A percentile compares a stretch with the other conserved stretches of the same genome.
Evolutionary conservation across 2,113 vertebrate species (phyloP).

Genomic region (Todiramphus saurophagus): DNA sequence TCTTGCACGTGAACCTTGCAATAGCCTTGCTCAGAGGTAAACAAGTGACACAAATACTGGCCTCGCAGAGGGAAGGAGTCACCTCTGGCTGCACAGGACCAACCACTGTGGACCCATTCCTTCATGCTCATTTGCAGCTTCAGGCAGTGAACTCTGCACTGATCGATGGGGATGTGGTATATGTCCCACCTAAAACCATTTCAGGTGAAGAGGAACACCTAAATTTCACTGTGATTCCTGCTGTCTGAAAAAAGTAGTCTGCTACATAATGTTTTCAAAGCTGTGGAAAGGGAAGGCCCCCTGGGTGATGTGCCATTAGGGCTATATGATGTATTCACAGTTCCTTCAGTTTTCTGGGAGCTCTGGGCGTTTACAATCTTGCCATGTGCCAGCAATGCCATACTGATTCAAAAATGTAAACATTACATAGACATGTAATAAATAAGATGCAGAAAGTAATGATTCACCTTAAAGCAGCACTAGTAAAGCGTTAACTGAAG

Average conservation of each 20-base stretch:
- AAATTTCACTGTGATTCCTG: neutral
- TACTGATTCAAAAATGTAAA: neutral
- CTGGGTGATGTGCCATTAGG: neutral
- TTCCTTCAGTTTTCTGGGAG: neutral
- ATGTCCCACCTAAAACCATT: neutral
- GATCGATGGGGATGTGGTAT: neutral
- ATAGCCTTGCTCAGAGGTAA: neutral
- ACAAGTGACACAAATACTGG: neutral
- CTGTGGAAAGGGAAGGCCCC: neutral
- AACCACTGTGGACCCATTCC: fast-evolving
- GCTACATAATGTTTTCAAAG: neutral
- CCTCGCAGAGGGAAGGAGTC: neutral
- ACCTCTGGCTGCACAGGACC: neutral
- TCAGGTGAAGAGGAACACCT: neutral
- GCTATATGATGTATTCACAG: neutral
- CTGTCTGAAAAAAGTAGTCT: neutral
- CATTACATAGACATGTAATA: neutral
- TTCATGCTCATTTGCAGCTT: neutral
- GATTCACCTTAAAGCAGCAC: neutral
- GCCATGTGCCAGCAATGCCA: neutral
- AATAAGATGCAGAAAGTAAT: neutral
- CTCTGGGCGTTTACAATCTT: neutral
- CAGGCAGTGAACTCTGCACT: neutral
- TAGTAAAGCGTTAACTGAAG: neutral
- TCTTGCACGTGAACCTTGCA: fast-evolving